These are phyloP conservation scores for Pollenia angustigena DNA, from an alignment of 2,888 invertebrate species.

Conservation along the genomic window DNA sequence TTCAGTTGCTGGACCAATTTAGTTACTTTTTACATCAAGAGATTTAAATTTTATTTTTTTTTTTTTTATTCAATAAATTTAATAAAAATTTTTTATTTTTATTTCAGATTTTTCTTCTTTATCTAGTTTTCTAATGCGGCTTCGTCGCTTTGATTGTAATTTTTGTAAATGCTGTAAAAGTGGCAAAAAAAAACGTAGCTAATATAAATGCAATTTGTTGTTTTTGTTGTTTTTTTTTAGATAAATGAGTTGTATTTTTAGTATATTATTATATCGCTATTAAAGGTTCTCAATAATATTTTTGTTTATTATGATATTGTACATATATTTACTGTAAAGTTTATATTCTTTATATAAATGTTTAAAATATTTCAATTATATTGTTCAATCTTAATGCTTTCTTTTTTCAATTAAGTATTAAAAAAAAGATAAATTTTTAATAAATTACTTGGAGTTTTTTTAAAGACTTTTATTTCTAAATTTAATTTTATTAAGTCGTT, in stretches of 20 bases:
- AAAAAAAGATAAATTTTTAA: not conserved
- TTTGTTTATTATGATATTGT: not conserved
- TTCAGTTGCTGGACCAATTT: too few species aligned
- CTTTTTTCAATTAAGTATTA: not conserved
- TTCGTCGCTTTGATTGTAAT: constrained; percentile 11
- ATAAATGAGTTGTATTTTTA: constrained; percentile 27
- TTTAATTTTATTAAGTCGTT: too few species aligned
- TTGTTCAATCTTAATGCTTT: not conserved
- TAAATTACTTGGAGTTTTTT: not conserved
- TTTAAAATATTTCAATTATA: not conserved
- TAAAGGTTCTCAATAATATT: not conserved
- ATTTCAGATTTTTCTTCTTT: not conserved
- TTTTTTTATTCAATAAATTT: not conserved
- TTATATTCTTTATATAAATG: not conserved
- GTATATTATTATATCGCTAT: not conserved
- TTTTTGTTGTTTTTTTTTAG: not conserved
- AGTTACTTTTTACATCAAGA: too few species aligned
- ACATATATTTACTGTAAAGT: not conserved
- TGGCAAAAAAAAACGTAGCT: constrained; percentile 55
- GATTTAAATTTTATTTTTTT: too few species aligned
- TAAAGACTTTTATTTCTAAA: not conserved
- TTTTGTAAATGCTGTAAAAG: constrained; percentile 11
- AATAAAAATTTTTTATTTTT: not conserved
- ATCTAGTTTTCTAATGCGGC: not conserved
- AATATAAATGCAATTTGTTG: constrained; percentile 43